Conservation (phyloP, 2,797 vertebrate species). For the Anguilla megastoma region DNA sequence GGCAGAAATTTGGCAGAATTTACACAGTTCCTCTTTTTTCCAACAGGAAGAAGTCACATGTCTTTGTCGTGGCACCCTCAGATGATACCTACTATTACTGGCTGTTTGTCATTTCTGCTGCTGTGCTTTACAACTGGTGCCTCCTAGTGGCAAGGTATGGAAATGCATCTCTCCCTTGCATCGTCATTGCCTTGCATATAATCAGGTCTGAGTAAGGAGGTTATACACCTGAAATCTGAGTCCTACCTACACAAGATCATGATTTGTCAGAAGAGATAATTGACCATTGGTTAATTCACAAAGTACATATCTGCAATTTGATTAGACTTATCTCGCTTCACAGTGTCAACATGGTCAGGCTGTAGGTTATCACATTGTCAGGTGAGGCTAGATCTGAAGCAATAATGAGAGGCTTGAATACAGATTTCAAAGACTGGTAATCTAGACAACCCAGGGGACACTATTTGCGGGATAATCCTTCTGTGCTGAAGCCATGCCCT, state of each 20-base stretch:
- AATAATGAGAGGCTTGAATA: background rate
- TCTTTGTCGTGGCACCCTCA: constrained; percentile 82
- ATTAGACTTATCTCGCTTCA: background rate
- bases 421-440: background rate
- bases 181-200: background rate
- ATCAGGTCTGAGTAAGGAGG: background rate
- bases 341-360: background rate
- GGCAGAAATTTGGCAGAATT: constrained; percentile 17
- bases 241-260: background rate
- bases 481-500: background rate
- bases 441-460: background rate
- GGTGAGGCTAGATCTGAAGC: background rate
- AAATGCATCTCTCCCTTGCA: background rate
- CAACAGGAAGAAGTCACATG: constrained; percentile 73
- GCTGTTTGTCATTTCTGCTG: constrained; percentile 82
- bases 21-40: constrained; percentile 34
- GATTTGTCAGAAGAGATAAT: background rate
- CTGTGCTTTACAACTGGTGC: constrained; percentile 92
- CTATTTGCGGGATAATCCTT: background rate
- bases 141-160: constrained; percentile 84
- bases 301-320: background rate
- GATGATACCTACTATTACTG: constrained; percentile 86
- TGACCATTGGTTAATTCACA: background rate
- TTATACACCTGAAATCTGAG: background rate
- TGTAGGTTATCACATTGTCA: background rate